These are phyloP conservation scores for Geopemphigus sp. DNA, from an alignment of 1,140 invertebrate genomes.

Conservation along the genomic window DNA sequence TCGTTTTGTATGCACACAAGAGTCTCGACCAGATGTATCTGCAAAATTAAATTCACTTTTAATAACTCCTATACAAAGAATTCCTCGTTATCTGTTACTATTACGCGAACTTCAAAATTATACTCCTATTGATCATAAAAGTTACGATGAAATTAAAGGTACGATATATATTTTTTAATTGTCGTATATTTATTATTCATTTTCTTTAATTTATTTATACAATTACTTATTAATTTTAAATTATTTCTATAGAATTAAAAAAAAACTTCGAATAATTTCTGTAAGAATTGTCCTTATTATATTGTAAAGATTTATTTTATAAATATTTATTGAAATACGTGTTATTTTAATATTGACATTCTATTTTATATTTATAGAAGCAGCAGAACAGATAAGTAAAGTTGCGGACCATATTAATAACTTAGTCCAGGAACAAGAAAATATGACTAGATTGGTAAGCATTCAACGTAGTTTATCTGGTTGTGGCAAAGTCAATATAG, in stretches of 20 bases:
- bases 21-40: slow-evolving; percentile 68
- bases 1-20: slow-evolving; percentile 65
- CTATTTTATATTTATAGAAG: slow-evolving; percentile 53
- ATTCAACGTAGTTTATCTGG: slow-evolving; percentile 65
- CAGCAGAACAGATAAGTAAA: slow-evolving; percentile 65
- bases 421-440: slow-evolving; percentile 70
- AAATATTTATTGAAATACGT: neutral
- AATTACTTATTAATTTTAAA: too few species aligned
- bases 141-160: slow-evolving; percentile 51
- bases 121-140: slow-evolving; percentile 56
- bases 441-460: slow-evolving; percentile 66
- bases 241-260: too few species aligned
- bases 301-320: neutral
- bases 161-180: slow-evolving; percentile 1
- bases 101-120: slow-evolving; percentile 67
- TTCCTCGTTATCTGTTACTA: slow-evolving; percentile 72
- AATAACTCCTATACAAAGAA: slow-evolving; percentile 73
- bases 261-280: too few species aligned
- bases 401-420: slow-evolving; percentile 70
- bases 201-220: too few species aligned
- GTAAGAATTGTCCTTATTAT: neutral
- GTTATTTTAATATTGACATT: neutral
- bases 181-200: too few species aligned
- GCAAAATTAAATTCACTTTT: slow-evolving; percentile 68
- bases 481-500: slow-evolving; percentile 62